A percentile compares a stretch with the other conserved stretches of the same genome.
These are phyloP conservation scores for Falco novaeseelandiae DNA, from an alignment of 2,797 vertebrate species.

Conservation along the genomic window DNA sequence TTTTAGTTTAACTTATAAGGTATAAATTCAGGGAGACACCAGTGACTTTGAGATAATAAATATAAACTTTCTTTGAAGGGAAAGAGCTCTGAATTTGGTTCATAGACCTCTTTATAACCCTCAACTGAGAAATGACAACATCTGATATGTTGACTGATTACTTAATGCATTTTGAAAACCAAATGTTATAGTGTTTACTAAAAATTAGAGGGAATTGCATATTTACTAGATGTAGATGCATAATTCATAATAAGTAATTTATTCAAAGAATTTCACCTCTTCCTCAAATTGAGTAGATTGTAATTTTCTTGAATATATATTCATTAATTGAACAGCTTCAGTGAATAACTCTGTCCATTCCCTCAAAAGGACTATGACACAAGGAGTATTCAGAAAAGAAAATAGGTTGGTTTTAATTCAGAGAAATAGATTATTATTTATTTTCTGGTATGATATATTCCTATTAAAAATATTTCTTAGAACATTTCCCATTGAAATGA, in stretches of 20 bases:
- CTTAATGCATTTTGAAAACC: constrained; percentile 40
- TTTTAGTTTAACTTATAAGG: neutral
- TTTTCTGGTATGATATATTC: neutral
- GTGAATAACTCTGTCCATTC: constrained; percentile 2
- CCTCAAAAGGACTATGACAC: neutral
- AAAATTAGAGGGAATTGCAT: constrained; percentile 6
- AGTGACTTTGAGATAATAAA: neutral
- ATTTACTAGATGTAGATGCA: constrained; percentile 25
- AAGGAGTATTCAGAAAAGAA: neutral
- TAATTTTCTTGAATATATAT: constrained; percentile 31
- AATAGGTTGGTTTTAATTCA: neutral
- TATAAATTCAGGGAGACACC: neutral
- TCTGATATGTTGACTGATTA: constrained; percentile 20
- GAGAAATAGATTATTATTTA: neutral
- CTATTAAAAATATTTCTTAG: neutral
- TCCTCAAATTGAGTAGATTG: constrained; percentile 7
- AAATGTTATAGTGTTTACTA: constrained; percentile 27
- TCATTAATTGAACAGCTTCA: constrained; percentile 17
- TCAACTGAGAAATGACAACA: neutral
- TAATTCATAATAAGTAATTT: constrained; percentile 48
- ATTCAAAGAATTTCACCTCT: constrained; percentile 31
- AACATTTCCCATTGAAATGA: neutral
- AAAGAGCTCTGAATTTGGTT: neutral
- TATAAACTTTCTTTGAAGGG: neutral
- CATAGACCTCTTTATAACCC: neutral